phyloP scores from a whole-genome alignment of 2,113 vertebrate genomes.

The Microtus pennsylvanicus region DNA sequence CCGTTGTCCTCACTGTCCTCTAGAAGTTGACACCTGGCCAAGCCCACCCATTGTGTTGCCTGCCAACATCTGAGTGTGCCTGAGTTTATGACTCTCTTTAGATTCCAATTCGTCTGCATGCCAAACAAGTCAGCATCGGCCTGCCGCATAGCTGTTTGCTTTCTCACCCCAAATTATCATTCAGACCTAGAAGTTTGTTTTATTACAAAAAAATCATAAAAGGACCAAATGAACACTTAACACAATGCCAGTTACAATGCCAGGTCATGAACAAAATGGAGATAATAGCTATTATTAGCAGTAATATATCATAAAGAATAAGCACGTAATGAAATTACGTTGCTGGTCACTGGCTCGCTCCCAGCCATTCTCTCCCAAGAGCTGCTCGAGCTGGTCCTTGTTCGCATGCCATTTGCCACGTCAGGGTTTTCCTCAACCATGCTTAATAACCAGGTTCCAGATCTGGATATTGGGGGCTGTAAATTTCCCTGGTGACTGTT shows the following conservation, averaged over 20 bases:
- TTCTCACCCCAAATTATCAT: constrained; percentile 11
- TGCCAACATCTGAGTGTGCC: background rate
- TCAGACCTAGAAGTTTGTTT: background rate
- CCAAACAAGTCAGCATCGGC: background rate
- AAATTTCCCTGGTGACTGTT: constrained; percentile 86
- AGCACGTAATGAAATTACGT: constrained; percentile 14
- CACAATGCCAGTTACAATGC: background rate
- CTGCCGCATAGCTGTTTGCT: background rate
- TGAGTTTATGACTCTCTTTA: background rate
- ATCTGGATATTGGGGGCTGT: constrained; percentile 85
- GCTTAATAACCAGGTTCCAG: constrained; percentile 81
- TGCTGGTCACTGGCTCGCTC: background rate
- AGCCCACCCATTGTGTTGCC: background rate
- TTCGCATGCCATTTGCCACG: constrained; percentile 73
- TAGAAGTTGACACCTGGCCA: background rate
- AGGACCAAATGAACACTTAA: background rate
- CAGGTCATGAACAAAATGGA: constrained; percentile 29
- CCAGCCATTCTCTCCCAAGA: background rate
- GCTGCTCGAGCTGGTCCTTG: constrained; percentile 67
- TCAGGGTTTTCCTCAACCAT: constrained; percentile 78
- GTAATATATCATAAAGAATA: constrained; percentile 16
- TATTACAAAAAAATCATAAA: background rate
- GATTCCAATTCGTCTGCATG: background rate
- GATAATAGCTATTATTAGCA: background rate
- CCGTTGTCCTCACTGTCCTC: background rate